Conservation (phyloP, 2,797 vertebrate species). For the Micromesistius poutassou region DNA sequence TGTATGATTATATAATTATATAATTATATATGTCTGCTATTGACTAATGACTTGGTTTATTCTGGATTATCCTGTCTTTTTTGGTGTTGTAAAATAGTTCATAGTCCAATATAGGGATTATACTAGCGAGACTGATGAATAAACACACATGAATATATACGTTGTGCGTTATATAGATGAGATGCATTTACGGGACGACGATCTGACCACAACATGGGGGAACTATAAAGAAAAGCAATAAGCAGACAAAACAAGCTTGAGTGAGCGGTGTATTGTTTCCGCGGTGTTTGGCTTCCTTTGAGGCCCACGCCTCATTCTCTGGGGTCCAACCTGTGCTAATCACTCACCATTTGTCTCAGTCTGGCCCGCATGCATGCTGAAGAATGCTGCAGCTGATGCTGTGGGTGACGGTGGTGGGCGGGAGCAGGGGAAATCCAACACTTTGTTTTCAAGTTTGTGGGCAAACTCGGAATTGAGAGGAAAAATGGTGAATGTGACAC, state of each 20-base stretch:
- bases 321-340: constrained; percentile 40
- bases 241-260: constrained; percentile 14
- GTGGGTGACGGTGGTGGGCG: neutral
- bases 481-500: constrained; percentile 8
- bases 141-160: neutral
- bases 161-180: neutral
- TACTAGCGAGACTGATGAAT: no score
- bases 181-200: no score
- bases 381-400: constrained; percentile 29
- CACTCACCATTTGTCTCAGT: constrained; percentile 49
- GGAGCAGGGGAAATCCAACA: constrained; percentile 11
- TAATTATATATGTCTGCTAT: no score
- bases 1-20: no score
- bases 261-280: constrained; percentile 11
- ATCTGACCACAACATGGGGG: no score
- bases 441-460: constrained; percentile 7
- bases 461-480: neutral
- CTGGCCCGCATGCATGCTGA: constrained; percentile 31
- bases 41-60: no score
- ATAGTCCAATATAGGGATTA: no score
- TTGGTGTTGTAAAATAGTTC: no score
- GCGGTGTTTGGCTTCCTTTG: constrained; percentile 18
- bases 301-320: constrained; percentile 38
- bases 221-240: no score
- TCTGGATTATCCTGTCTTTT: no score